Evolutionary conservation across 2,888 invertebrate species (phyloP).

Genomic region (Ectemnius cavifrons): DNA sequence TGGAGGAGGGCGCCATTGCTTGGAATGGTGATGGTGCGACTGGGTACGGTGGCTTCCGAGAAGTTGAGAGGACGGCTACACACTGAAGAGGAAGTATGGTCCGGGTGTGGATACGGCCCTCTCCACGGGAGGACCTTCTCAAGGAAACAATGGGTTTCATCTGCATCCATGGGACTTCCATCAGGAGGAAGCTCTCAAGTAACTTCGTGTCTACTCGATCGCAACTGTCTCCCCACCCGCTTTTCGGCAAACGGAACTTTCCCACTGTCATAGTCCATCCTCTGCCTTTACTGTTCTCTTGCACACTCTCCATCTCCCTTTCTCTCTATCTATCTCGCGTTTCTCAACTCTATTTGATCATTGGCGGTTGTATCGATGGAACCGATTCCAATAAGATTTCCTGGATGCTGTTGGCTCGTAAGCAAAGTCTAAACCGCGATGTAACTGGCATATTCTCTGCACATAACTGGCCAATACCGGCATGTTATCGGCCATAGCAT

Average conservation of each 20-base stretch:
- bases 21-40: slow-evolving; percentile 2
- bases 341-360: too few relatives aligned
- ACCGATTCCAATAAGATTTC: too few relatives aligned
- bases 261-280: slow-evolving; percentile 16
- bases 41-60: slow-evolving; percentile 11
- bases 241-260: slow-evolving; percentile 66
- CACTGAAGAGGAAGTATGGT: slow-evolving; percentile 44
- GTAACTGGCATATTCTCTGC: slow-evolving; percentile 45
- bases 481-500: slow-evolving; percentile 40
- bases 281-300: slow-evolving; percentile 19
- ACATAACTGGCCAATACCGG: slow-evolving; percentile 62
- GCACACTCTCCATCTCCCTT: background rate
- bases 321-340: background rate
- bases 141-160: slow-evolving; percentile 68
- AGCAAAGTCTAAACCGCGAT: slow-evolving; percentile 26
- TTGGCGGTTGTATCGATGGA: too few relatives aligned
- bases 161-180: slow-evolving; percentile 66
- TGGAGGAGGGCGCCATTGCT: background rate
- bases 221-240: slow-evolving; percentile 61
- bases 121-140: slow-evolving; percentile 45
- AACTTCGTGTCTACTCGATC: slow-evolving; percentile 56
- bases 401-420: background rate
- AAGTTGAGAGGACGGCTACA: slow-evolving; percentile 42
- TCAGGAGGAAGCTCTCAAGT: slow-evolving; percentile 44
- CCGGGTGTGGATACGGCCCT: slow-evolving; percentile 41